Base-by-base conservation (phyloP, 2,797 vertebrate genomes). In the Girardinus metallicus region DNA sequence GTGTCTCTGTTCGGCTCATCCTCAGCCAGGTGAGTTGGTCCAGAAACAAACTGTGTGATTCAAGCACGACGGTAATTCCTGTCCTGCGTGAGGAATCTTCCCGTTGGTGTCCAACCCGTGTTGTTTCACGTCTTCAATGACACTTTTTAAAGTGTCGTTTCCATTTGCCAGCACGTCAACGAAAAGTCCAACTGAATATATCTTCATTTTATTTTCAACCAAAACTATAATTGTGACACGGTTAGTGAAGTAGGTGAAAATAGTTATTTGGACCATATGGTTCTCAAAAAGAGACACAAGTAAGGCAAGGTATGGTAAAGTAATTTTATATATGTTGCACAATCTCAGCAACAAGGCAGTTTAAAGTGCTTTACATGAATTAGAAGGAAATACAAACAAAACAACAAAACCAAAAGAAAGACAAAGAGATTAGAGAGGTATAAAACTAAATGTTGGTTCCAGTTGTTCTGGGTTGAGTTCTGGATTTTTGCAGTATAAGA, bases 1-100 rank as follows among this genome's bases (percentile, higher is more conserved):
- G 84, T 96, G 92, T 86, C 88, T 90, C 71, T 93, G 90, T n/a
- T 82, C 85, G 73, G 0, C 92, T 94, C 87, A 89, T n/a, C 95
- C 90, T 71, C 90, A 85, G 1, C 77, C 91, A 85, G 94, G 96
- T 96, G 89, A 95, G 92, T 90, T 41, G 16, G 23, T 57, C 75
- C 47, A 5, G 31, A 74, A 62, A 73, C 13, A 72, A 80, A 15
- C 29, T 21, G 55, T 5, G 23, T 21, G 10, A 72, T 7, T 1
- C 3, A 18, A 47, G 16, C 21, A 10, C 29, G 1, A 47, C 34
- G 18, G 70, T n/a, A 68, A 72, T 46, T 4, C 72, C 31, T 51
- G 53, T 55, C 26, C 26, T 12, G 18, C 34, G 41, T 36, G 34
- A 66, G 36, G 18, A 9, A 12, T 23, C 34, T 66, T 66, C 12